These are phyloP conservation scores for Rhineura floridana DNA, from an alignment of 2,113 vertebrate species.

Conservation along the genomic window DNA sequence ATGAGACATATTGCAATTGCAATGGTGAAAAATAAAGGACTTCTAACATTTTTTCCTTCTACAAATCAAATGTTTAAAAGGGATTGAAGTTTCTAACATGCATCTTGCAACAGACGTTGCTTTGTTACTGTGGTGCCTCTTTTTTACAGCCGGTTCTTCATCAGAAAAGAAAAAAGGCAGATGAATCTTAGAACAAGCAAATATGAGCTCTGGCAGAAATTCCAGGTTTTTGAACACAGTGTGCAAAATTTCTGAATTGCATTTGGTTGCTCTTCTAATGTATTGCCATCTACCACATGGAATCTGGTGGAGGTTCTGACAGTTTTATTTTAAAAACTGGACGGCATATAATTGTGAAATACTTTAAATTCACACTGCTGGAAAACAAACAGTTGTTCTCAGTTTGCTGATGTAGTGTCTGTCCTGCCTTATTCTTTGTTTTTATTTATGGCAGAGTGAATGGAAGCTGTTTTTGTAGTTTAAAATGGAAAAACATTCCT, in stretches of 20 bases:
- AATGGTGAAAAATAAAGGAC: slow-evolving; percentile 56
- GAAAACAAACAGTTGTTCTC: slow-evolving; percentile 78
- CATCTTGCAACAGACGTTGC: slow-evolving; percentile 73
- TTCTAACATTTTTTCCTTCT: slow-evolving; percentile 69
- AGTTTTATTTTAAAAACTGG: slow-evolving; percentile 99
- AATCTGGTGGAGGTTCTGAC: slow-evolving; percentile 80
- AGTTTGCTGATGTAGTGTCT: slow-evolving; percentile 87
- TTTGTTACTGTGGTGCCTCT: slow-evolving; percentile 83
- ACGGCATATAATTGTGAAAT: slow-evolving; percentile 90
- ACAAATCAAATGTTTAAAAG: slow-evolving; percentile 72
- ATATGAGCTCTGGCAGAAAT: slow-evolving; percentile 65
- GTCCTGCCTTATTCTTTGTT: slow-evolving; percentile 81
- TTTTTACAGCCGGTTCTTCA: slow-evolving; percentile 69
- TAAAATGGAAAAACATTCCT: slow-evolving; percentile 81
- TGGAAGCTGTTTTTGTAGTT: slow-evolving; percentile 86
- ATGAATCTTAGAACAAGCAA: slow-evolving; percentile 67
- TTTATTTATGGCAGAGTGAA: slow-evolving; percentile 87
- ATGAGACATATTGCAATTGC: slow-evolving; percentile 72
- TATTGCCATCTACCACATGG: slow-evolving; percentile 74
- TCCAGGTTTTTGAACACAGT: slow-evolving; percentile 65
- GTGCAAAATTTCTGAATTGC: slow-evolving; percentile 67
- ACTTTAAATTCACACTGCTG: slow-evolving; percentile 87
- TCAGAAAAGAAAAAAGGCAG: slow-evolving; percentile 56
- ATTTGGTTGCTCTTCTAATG: slow-evolving; percentile 71
- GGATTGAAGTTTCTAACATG: slow-evolving; percentile 75